phyloP scores from a whole-genome alignment of 2,888 invertebrate species.

The Zele albiditarsus region DNA sequence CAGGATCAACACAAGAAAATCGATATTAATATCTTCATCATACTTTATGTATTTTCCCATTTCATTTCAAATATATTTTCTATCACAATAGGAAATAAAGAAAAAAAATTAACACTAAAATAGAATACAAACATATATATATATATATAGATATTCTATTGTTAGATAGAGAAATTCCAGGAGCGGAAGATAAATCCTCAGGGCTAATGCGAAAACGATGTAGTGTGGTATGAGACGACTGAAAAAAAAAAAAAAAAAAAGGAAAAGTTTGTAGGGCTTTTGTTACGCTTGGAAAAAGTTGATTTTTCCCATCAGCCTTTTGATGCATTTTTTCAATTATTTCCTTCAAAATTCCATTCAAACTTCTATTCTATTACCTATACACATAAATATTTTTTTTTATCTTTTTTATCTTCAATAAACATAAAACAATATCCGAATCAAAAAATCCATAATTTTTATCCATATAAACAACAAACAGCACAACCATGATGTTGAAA shows the following conservation, averaged over 20 bases:
- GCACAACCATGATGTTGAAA: no score
- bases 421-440: no score
- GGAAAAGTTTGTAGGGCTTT: not conserved
- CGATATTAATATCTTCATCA: no score
- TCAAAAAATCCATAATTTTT: no score
- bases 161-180: not conserved
- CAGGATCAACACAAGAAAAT: no score
- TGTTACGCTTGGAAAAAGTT: not conserved
- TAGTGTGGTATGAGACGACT: not conserved
- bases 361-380: not conserved
- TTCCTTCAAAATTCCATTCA: not conserved
- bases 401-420: no score
- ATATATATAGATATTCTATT: not conserved
- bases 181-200: not conserved
- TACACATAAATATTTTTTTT: no score
- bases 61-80: not conserved
- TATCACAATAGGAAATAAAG: not conserved
- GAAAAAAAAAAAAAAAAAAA: not conserved
- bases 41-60: constrained; percentile 35
- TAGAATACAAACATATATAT: not conserved
- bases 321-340: not conserved
- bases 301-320: not conserved
- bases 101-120: not conserved
- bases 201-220: constrained; percentile 26
- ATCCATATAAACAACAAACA: no score